A percentile compares a stretch with the other conserved stretches of the same genome.
Conservation (phyloP, 2,888 invertebrate genomes). For the Amorpha juglandis region DNA sequence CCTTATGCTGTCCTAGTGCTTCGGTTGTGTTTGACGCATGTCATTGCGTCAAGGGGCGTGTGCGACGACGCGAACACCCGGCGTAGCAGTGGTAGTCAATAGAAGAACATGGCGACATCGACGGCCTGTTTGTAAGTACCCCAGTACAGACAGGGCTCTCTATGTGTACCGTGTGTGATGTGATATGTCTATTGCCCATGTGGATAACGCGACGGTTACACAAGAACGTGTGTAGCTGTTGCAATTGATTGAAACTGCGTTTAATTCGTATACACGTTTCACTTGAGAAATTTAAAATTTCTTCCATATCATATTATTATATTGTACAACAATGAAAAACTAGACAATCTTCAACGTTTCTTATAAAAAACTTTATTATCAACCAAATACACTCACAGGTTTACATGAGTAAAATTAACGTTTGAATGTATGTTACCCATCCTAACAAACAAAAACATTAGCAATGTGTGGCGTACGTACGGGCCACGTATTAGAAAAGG, state of each 20-base stretch:
- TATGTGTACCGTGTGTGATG: not conserved
- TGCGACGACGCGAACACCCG: constrained; percentile 44
- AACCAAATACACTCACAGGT: not conserved
- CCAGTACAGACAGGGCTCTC: not conserved
- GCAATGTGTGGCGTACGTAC: constrained; percentile 50
- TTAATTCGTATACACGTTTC: not conserved
- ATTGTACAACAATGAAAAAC: too few relatives aligned
- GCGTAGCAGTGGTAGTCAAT: not conserved
- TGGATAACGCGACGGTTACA: constrained; percentile 17
- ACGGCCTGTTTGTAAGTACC: not conserved
- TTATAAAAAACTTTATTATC: not conserved
- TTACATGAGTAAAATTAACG: not conserved
- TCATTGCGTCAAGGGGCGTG: constrained; percentile 79
- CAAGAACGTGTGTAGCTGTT: too few relatives aligned
- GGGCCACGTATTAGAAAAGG: constrained; percentile 71
- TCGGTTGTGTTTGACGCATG: constrained; percentile 78
- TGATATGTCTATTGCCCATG: not conserved
- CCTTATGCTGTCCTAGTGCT: constrained; percentile 68
- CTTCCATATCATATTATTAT: too few relatives aligned
- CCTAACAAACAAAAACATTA: constrained; percentile 31
- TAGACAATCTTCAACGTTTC: not conserved
- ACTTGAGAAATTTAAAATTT: too few relatives aligned
- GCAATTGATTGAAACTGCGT: too few relatives aligned
- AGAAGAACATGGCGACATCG: too few relatives aligned
- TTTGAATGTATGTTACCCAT: constrained; percentile 10